phyloP scores from a whole-genome alignment of 2,797 vertebrate genomes.

The Odontamblyopus rebecca region DNA sequence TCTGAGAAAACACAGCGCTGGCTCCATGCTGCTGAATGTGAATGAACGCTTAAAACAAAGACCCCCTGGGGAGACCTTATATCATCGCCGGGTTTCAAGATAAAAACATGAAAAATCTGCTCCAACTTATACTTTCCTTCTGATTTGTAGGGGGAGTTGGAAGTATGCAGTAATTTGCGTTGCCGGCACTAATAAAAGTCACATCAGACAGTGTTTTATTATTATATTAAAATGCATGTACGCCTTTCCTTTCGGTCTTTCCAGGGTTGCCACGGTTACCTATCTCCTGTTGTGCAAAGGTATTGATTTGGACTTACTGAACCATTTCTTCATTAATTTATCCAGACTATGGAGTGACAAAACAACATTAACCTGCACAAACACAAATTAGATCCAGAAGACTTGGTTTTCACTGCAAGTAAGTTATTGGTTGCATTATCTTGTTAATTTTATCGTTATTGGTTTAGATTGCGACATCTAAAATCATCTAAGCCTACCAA shows the following conservation, averaged over 20 bases:
- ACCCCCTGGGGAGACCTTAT: constrained; percentile 8
- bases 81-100: not conserved
- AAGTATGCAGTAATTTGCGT: constrained; percentile 2
- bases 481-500: no score
- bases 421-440: no score
- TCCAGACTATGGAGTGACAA: not conserved
- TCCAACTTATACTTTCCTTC: constrained; percentile 3
- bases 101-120: not conserved
- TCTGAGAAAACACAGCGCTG: constrained; percentile 35
- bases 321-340: not conserved
- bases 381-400: not conserved
- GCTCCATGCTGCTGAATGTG: constrained; percentile 31
- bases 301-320: not conserved
- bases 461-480: no score
- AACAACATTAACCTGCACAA: no score
- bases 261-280: not conserved
- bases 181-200: constrained; percentile 4
- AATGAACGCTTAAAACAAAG: constrained; percentile 20
- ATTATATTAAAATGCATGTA: not conserved
- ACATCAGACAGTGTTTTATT: not conserved
- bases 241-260: not conserved
- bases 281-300: not conserved
- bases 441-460: no score
- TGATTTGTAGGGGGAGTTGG: not conserved
- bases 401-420: no score